Evolutionary conservation across 2,113 vertebrate genomes (phyloP).

Genomic region (Mystacornis crossleyi): DNA sequence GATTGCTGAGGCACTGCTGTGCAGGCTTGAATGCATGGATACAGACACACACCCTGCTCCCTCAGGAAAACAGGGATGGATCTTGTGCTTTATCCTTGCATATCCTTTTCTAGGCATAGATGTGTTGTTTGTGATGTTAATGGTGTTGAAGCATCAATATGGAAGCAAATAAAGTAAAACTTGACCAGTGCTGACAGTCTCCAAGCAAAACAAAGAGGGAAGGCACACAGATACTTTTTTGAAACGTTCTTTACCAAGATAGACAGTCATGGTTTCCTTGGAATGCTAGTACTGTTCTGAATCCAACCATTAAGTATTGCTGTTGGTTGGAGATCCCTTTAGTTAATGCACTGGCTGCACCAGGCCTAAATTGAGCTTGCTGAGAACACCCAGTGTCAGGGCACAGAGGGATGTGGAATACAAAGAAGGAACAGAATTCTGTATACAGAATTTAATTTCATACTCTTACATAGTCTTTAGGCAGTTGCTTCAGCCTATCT

Average conservation of each 20-base stretch:
- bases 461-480: background rate
- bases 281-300: background rate
- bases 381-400: background rate
- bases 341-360: background rate
- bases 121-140: background rate
- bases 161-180: background rate
- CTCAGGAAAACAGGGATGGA: background rate
- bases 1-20: background rate
- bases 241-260: background rate
- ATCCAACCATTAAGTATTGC: background rate
- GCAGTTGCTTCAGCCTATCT: background rate
- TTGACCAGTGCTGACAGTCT: background rate
- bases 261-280: background rate
- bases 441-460: background rate
- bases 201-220: background rate
- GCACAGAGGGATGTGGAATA: background rate
- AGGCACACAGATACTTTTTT: background rate
- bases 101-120: background rate
- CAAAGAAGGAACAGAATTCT: background rate
- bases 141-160: background rate
- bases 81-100: background rate
- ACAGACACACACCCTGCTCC: background rate
- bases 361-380: background rate
- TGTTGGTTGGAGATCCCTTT: background rate
- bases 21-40: background rate